Base-by-base conservation (phyloP, 30 jellyfish, hydroid and myxozoan species). In the Chrysaora quinquecirrha region DNA sequence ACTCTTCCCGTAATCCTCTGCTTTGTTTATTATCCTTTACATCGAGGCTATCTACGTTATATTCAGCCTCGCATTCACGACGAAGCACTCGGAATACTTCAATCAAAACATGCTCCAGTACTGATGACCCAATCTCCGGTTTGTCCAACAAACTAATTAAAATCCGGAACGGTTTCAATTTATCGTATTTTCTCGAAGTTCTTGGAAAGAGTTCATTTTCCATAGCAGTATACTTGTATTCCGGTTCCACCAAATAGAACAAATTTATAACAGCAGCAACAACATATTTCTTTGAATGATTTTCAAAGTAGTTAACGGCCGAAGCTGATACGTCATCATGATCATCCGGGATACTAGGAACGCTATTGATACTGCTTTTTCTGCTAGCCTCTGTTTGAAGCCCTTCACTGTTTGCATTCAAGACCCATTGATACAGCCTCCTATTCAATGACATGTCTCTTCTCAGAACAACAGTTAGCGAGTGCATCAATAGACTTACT, bases 371-470 rank as follows among this genome's bases (percentile, higher is more conserved):
- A 50, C 90, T 84, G 47, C 86, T 71, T 34, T 79, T 69, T 24
- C 82, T 46, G 14, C 75, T 66, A 2, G 80, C n/a, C 14, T 84
- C 85, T n/a, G 73, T 61, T 3, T 75, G 73, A 34, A 28, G 34
- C 29, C 90, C 90, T 12, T 87, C 91, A 34, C 74, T 58, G 83
- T 83, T 80, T 11, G 50, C 65, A 56, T 85, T 64, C 31, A 93
- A 52, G 3, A 93, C 61, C 98, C 98, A 93, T 48, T 93, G 98
- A 65, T 71, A 93, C 63, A 93, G 74, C 49, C 98, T 74, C 24
- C 98, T 69, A 62, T 93, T 93, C 65, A 93, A 76, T 1, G 98
- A 93, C 98, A 93, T 93, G 65, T 93, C 98, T 49, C 98, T 81
- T 6, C 98, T 65, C 32, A 93, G 81, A 3, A 93, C 96, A 24